Base-by-base conservation (phyloP, 23 tunicate species). In the Corella eumyota region DNA sequence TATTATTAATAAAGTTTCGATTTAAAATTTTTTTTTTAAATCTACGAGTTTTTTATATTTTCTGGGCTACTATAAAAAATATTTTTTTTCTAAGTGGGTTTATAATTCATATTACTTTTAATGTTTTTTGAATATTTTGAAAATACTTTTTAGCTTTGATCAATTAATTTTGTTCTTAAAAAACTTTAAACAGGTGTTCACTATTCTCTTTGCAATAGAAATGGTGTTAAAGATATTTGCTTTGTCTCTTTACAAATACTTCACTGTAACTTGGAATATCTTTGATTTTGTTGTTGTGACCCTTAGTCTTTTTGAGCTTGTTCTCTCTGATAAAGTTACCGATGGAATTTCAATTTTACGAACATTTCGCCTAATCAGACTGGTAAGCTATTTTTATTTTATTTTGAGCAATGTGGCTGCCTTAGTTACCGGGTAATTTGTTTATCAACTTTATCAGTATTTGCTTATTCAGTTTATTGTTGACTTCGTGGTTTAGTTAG, bases 211-310 rank as follows among this genome's bases (percentile, higher is more conserved):
- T 49, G 64, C 94, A 1, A 58, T 59, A 19, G 94, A 84, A 58
- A 75, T 84, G 94, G 78, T 64, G 20, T 30, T 74, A 13, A 84
- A 84, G 32, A 60, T 84, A 55, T 65, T 84, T 30, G 94, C 94
- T 3, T 65, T 84, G 46, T 67, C 76, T 1, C 83, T 70, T 5
- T 70, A 70, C 50, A 34, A 75, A 25, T 84, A 84, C 50, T 84
- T 84, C 30, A 57, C 28, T 19, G 78, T 49, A 27, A 58, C 72
- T 11, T 84, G 94, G 94, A 84, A 84, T 49, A 64, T 74, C 5
- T 84, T 84, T 64, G 94, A 84, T 49, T 84, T 75, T 57, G 77
- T 75, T 44, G 94, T 84, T 54, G 94, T 84, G 17, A 63, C 78
- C 2, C 78, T 84, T 13, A 84, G 94, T 69, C 60, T 84, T 29